Evolutionary conservation across 64 coral and sea anemone species (phyloP).

Genomic region (Stichodactyla mertensii): DNA sequence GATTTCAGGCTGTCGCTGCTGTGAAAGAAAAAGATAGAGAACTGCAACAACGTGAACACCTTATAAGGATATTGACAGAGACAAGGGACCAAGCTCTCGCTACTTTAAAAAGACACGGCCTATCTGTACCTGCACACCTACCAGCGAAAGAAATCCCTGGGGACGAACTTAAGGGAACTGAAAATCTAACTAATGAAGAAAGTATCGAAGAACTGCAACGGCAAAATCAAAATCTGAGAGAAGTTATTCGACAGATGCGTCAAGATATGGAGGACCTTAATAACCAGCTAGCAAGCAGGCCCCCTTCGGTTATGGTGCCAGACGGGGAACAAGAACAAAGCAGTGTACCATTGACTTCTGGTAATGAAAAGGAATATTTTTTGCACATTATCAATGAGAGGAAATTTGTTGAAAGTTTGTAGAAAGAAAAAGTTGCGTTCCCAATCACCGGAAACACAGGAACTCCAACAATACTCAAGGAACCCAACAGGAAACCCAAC

Average conservation of each 20-base stretch:
- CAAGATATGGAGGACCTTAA: conserved; percentile 89
- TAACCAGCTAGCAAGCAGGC: conserved; percentile 47
- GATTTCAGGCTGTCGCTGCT: conserved; percentile 54
- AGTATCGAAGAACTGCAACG: conserved; percentile 34
- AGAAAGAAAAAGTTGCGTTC: no score
- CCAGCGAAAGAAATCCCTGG: conserved; percentile 51
- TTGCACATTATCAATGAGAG: no score
- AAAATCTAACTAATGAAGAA: conserved; percentile 13
- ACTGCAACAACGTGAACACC: conserved; percentile 62
- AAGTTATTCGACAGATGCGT: conserved; percentile 85
- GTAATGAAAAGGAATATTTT: conserved; percentile 11
- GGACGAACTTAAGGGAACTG: not conserved
- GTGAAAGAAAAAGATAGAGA: conserved; percentile 60
- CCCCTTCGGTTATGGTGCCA: conserved; percentile 44
- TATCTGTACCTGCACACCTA: conserved; percentile 68
- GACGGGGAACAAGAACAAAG: conserved; percentile 18
- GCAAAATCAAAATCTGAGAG: conserved; percentile 70
- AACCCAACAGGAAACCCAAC: no score
- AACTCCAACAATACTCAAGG: no score
- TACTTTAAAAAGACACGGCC: conserved; percentile 83
- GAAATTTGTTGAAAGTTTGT: no score
- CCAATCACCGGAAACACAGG: no score
- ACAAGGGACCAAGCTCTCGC: conserved; percentile 78
- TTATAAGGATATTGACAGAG: conserved; percentile 76
- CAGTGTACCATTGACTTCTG: conserved; percentile 61